Evolutionary conservation across 2,888 invertebrate genomes (phyloP), one percentile per base, ranked within the genome.

Genomic region (Nomada lathburiana): DNA sequence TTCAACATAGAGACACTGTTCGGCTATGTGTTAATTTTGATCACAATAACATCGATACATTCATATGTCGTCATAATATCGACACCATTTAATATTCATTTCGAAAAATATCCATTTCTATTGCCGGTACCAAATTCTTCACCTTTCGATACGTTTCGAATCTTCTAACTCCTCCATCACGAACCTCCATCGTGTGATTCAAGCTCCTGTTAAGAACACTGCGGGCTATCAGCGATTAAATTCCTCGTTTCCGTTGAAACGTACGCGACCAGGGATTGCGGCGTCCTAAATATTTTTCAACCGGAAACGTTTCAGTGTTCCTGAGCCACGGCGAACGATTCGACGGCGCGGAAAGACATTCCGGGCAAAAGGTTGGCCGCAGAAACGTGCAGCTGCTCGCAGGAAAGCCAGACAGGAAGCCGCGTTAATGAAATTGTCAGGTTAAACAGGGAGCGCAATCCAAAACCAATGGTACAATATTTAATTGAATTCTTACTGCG

Each of bases 401-500:
- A 62, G 69, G 77, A 64, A 74, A 76, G 72, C 82, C 80, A 69
- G 76, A 55, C 63, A 76, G 85, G 80, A 81, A 82, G 81, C 65
- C 68, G 84, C 84, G 85, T 88, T 89, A 89, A 90, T 90, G 89
- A 89, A 88, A 88, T 89, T 89, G 86, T 86, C 71, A 74, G 80
- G 68, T 80, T 82, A 86, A 88, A 85, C 84, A 86, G 55, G 29
- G 76, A 76, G 76, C 84, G 83, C 83, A 87, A 86, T 84, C 85
- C 83, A 84, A 89, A 86, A 87, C 86, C 85, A 84, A 89, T 90
- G 88, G 91, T 91, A 88, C 89, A 91, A 90, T 91, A 91, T 91
- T 92, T 90, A 91, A 89, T 89, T 88, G 88, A 91, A 91, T 91
- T 91, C 90, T 91, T 91, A 91, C 89, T 74, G 82, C 68, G 65